Evolutionary conservation across 1,140 invertebrate genomes (phyloP), one percentile per base, ranked within the genome.

Genomic region (Drosophila persimilis): DNA sequence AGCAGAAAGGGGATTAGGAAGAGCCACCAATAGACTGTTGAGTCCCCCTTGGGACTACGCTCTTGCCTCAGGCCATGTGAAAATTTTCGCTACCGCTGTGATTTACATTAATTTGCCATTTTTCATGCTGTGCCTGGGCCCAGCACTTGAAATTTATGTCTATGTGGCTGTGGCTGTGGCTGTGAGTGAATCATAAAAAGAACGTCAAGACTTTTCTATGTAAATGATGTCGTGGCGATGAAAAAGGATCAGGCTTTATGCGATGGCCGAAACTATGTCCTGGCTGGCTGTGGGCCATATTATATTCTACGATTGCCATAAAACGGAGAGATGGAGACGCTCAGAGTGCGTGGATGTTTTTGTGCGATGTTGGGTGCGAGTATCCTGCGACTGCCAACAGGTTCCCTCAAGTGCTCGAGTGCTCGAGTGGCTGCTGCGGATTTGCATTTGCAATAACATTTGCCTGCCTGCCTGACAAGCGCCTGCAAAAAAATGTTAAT

Each of bases 51-150:
- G 1, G 6, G 7, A 3, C 11, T 13, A 11, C 50, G 45, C 44
- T 64, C 1, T 44, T 56, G 51, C 8, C 4, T 63, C 46, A 31
- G 73, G 51, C 77, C 67, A 80, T 67, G 55, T 64, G 73, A 63
- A 57, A 57, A 43, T 54, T 67, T 45, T 62, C 53, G 35, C 62
- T 74, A 52, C 65, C 47, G 52, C 71, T 77, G 83, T 46, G 89
- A 90, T 90, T 90, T 90, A 90, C 89, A 90, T 90, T 90, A 90
- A 90, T 90, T 90, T 89, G 89, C 89, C 78, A 90, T 90, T 90
- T 86, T 80, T 90, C 89, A 90, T 76, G 89, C 89, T 89, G 89
- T 67, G 84, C 64, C 54, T 15, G 20, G 15, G 39, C 24, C 3
- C 29, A 56, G 58, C 63, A 65, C 63, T 72, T 44, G 51, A 72